phyloP scores from a whole-genome alignment of 2,888 invertebrate genomes.

The Andrena praecox region DNA sequence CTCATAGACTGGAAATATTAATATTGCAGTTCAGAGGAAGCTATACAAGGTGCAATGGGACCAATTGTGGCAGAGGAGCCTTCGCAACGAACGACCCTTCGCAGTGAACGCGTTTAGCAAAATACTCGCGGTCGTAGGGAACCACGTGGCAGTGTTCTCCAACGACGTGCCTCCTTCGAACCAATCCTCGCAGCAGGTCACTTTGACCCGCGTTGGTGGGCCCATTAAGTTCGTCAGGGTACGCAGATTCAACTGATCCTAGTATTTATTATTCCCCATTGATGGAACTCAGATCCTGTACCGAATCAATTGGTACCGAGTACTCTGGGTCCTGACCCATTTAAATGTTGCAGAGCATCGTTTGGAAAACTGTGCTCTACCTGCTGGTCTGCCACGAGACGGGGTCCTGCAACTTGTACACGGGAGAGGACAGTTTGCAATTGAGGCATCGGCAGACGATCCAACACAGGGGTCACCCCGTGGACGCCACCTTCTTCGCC shows the following conservation, averaged over 20 bases:
- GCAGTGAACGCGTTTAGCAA: constrained; percentile 58
- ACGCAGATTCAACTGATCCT: background rate
- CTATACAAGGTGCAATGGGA: constrained; percentile 68
- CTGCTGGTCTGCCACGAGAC: constrained; percentile 71
- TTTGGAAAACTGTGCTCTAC: constrained; percentile 71
- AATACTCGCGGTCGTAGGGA: constrained; percentile 65
- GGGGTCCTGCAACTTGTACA: constrained; percentile 69
- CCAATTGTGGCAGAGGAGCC: constrained; percentile 44
- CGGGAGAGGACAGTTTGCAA: constrained; percentile 51
- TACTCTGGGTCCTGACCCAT: background rate
- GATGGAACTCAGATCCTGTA: background rate
- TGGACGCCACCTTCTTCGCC: constrained; percentile 75
- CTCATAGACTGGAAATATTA: background rate
- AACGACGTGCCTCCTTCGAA: constrained; percentile 47
- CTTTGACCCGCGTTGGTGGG: constrained; percentile 8
- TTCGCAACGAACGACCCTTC: constrained; percentile 55
- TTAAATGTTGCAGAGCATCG: constrained; percentile 58
- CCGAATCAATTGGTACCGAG: too few species aligned
- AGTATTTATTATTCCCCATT: too few species aligned
- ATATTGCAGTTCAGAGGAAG: constrained; percentile 54
- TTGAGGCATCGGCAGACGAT: constrained; percentile 69
- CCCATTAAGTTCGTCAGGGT: constrained; percentile 67
- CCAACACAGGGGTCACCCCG: constrained; percentile 53
- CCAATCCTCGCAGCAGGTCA: constrained; percentile 36
- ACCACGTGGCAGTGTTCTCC: constrained; percentile 61